Percentiles rank a stretch among this genome's conserved stretches.
Conservation (phyloP, 2,113 vertebrate species). For the Lamprologus lemairii region DNA sequence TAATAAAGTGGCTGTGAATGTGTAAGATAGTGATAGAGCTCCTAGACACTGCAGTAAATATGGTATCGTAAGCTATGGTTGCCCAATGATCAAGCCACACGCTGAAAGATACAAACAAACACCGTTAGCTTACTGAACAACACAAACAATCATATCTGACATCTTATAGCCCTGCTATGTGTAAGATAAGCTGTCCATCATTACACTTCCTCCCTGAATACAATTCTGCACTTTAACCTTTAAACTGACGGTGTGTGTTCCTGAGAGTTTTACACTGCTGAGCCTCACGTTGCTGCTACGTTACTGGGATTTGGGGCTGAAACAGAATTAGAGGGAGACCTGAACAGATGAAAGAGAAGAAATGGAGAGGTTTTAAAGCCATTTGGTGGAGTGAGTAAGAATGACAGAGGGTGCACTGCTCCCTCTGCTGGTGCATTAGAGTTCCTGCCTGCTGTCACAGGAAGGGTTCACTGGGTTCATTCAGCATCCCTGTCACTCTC, state of each 20-base stretch:
- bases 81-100: rapidly evolving
- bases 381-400: not conserved
- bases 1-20: not conserved
- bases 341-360: not conserved
- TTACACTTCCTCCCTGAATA: not conserved
- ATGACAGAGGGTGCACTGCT: not conserved
- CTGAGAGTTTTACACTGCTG: not conserved
- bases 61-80: not conserved
- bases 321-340: not conserved
- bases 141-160: not conserved
- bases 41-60: not conserved
- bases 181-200: not conserved
- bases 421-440: constrained; percentile 32
- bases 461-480: constrained; percentile 36
- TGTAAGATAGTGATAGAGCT: not conserved
- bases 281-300: not conserved
- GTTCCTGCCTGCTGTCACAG: not conserved
- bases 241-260: not conserved
- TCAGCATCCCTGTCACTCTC: not conserved
- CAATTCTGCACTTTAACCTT: not conserved
- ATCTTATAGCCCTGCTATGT: not conserved
- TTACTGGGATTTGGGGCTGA: not conserved
- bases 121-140: not conserved
- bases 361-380: not conserved
- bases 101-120: not conserved